These are phyloP conservation scores for Ferrisia virgata DNA, from an alignment of 2,888 invertebrate genomes.

Conservation along the genomic window DNA sequence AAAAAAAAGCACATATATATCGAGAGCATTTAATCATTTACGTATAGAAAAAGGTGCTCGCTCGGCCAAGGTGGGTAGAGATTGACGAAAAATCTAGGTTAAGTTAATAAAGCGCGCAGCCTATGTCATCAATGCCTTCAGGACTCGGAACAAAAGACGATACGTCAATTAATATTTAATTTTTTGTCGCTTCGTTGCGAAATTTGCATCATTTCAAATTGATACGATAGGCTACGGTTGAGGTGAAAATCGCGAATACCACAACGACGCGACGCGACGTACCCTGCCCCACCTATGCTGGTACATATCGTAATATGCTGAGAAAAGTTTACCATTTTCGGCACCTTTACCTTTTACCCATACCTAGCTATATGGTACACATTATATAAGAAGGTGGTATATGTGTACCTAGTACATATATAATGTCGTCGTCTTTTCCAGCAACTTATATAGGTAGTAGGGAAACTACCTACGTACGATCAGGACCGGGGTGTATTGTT, in stretches of 20 bases:
- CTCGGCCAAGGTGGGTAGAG: not conserved
- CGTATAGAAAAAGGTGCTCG: not conserved
- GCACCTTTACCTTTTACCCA: too few relatives aligned
- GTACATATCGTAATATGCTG: too few relatives aligned
- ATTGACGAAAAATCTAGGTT: not conserved
- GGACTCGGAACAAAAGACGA: not conserved
- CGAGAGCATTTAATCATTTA: not conserved
- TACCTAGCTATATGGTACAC: too few relatives aligned
- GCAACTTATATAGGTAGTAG: not conserved
- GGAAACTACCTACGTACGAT: not conserved
- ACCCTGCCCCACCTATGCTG: too few relatives aligned
- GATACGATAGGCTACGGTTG: not conserved
- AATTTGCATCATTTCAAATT: not conserved
- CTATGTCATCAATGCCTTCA: not conserved
- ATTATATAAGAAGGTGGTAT: too few relatives aligned
- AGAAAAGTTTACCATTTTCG: not conserved
- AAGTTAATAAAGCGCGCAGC: not conserved
- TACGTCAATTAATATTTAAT: not conserved
- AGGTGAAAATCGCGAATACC: too few relatives aligned
- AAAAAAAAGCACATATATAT: not conserved
- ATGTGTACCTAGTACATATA: not conserved
- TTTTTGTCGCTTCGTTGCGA: not conserved
- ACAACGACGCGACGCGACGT: too few relatives aligned
- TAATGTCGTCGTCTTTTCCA: not conserved
- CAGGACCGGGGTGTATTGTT: not conserved